phyloP scores from a whole-genome alignment of 2,113 vertebrate species.

The Regulus satrapa region DNA sequence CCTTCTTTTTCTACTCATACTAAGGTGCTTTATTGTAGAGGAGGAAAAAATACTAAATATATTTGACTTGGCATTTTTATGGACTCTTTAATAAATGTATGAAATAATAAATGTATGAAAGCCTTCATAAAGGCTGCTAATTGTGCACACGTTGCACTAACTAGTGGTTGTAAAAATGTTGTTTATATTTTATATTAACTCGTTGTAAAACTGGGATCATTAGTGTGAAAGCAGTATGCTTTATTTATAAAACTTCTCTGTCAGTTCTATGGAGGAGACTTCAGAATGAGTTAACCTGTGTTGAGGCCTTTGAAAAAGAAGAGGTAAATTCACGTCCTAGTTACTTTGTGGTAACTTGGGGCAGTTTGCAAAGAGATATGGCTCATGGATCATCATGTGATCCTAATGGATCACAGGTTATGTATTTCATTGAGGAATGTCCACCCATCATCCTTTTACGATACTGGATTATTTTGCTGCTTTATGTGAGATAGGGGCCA shows the following conservation, averaged over 20 bases:
- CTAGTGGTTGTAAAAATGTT: conserved; percentile 34
- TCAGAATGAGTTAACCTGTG: neutral
- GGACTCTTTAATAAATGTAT: conserved; percentile 44
- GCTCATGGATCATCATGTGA: no score
- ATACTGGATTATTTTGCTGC: neutral
- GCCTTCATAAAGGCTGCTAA: conserved; percentile 57
- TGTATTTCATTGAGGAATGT: neutral
- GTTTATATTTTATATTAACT: conserved; percentile 62
- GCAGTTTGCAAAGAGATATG: neutral
- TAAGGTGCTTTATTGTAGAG: conserved; percentile 42
- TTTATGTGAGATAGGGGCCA: neutral
- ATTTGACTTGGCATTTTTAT: conserved; percentile 31
- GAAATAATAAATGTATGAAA: no score
- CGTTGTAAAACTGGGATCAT: neutral
- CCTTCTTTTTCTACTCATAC: neutral
- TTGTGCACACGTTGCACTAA: conserved; percentile 40
- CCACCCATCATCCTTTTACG: neutral
- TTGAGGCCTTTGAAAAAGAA: neutral
- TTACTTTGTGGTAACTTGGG: neutral
- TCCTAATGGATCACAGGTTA: neutral
- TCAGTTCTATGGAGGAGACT: neutral
- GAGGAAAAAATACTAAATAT: neutral
- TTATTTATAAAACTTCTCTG: neutral
- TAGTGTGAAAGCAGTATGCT: neutral
- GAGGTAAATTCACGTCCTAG: neutral